These are phyloP conservation scores for Drosophila navojoa DNA, from an alignment of 1,140 invertebrate genomes.

Conservation along the genomic window DNA sequence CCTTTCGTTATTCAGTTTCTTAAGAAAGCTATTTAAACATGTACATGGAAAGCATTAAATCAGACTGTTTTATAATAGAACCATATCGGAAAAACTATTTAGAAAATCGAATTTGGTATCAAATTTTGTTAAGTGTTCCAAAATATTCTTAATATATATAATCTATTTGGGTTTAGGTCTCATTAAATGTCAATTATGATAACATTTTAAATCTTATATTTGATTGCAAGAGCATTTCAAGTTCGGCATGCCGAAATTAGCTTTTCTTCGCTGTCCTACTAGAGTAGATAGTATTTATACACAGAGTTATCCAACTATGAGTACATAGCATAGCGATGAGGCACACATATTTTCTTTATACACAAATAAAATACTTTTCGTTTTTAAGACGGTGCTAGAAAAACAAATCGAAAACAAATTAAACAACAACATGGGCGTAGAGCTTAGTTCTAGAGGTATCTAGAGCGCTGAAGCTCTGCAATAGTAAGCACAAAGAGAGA, in stretches of 20 bases:
- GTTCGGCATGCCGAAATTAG: neutral
- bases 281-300: slow-evolving; percentile 16
- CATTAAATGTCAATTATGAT: no score
- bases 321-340: slow-evolving; percentile 22
- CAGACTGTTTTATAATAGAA: no score
- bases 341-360: slow-evolving; percentile 22
- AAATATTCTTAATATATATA: no score
- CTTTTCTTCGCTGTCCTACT: neutral
- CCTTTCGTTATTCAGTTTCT: no score
- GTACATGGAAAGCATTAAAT: no score
- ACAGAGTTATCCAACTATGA: slow-evolving; percentile 26
- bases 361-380: slow-evolving; percentile 25
- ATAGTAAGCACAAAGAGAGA: neutral
- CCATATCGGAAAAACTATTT: no score
- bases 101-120: no score
- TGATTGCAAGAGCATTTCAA: neutral
- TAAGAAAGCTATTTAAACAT: no score
- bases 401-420: slow-evolving; percentile 8
- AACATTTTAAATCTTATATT: no score
- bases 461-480: neutral
- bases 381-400: slow-evolving; percentile 9
- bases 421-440: slow-evolving; percentile 10
- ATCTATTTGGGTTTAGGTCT: no score
- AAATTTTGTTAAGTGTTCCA: no score
- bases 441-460: neutral